phyloP scores from a whole-genome alignment of 2,113 vertebrate genomes.

The Chrysemys picta region DNA sequence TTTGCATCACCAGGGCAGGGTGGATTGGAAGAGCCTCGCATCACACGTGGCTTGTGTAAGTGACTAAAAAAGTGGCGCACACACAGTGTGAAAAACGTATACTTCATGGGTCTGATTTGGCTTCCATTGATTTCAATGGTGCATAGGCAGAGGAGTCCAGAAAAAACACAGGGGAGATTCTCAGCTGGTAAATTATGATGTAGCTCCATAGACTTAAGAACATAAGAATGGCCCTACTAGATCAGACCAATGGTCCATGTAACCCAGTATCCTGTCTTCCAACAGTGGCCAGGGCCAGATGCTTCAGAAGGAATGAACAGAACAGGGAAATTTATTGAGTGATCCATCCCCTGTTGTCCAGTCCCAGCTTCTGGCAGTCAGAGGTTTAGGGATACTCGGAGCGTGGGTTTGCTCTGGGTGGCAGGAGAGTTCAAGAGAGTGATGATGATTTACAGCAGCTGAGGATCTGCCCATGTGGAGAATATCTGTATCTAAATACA shows the following conservation, averaged over 20 bases:
- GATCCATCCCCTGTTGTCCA: too few species aligned
- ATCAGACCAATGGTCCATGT: neutral
- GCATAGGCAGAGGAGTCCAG: conserved; percentile 16
- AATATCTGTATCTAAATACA: neutral
- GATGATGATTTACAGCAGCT: neutral
- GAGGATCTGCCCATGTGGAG: neutral
- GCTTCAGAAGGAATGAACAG: neutral
- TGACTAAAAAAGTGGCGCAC: too few species aligned
- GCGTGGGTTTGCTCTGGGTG: neutral
- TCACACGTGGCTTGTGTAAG: neutral
- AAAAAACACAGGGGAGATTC: neutral
- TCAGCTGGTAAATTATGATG: neutral
- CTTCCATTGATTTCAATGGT: conserved; percentile 10
- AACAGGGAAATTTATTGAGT: too few species aligned
- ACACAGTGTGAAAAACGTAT: neutral
- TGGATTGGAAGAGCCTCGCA: neutral
- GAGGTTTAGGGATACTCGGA: neutral
- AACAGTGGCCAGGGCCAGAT: neutral
- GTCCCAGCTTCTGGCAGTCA: neutral
- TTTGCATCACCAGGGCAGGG: neutral
- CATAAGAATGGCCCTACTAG: neutral
- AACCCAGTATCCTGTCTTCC: neutral
- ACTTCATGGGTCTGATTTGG: conserved; percentile 26
- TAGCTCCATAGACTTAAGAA: neutral
- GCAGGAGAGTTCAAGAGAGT: neutral